Evolutionary conservation across 2,888 invertebrate species (phyloP), one percentile per base, ranked within the genome.

Genomic region (Dicyrtoma fusca): DNA sequence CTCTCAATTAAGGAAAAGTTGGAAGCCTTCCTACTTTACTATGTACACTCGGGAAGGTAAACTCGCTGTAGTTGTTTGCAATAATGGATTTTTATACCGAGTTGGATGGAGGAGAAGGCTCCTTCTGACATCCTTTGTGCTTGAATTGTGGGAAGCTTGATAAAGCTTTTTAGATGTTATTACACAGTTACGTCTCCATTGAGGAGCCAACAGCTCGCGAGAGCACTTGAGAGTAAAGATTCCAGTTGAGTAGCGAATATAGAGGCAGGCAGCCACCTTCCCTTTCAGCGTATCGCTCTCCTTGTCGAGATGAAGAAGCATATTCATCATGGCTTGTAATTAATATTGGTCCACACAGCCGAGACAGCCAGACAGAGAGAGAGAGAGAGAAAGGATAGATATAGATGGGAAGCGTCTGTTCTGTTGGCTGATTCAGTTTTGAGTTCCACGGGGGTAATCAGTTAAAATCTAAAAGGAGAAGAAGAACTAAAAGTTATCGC

Each of bases 261-360:
- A 25, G 57, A 25, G 17, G 2, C 3, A 49, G 34, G 4, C 34
- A 34, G 4, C 34, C 34, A 34, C 34, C 34, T 34, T 5, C 34
- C 34, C 34, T n/a, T n/a, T n/a, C n/a, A 34, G 4, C 34, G n/a
- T n/a, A 34, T 8, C 34, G 8, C 34, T 34, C 34, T 34, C 34
- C 34, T 13, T 11, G 17, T 14, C 23, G 21, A 17, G 45, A 63
- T 45, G 62, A 45, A 45, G 45, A 47, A 64, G 47, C 25, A 64
- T 45, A 64, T 64, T 64, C 49, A 64, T 64, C 64, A 64, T 64
- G 64, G 44, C 62, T 44, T 23, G 64, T 49, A 64, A 64, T 64
- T 64, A 64, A 64, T 64, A 47, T 25, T 49, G 49, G 64, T 11
- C 34, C 34, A 34, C 34, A 34, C 34, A 34, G 34, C 34, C 8